A percentile compares a stretch with the other conserved stretches of the same genome.
Conservation (phyloP, 2,888 invertebrate species). For the Heteromurus nitidus region DNA sequence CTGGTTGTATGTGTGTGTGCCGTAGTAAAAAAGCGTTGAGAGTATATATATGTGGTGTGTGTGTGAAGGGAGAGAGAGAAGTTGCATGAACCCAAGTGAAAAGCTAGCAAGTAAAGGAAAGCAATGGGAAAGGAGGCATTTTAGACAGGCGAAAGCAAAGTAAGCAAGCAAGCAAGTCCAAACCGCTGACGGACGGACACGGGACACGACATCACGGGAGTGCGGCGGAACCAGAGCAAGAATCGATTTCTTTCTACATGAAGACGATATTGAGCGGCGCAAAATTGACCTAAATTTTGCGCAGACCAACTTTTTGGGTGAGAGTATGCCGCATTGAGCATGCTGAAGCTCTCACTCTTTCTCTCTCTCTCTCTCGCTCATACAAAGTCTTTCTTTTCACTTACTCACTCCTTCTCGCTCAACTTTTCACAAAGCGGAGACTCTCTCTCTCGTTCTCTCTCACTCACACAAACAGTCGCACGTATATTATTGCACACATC, state of each 20-base stretch:
- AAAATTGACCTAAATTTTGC: conserved; percentile 73
- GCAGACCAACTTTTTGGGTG: conserved; percentile 69
- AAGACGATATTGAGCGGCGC: conserved; percentile 74
- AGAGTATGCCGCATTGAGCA: conserved; percentile 69
- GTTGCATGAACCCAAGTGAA: conserved; percentile 41
- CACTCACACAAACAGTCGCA: conserved; percentile 16
- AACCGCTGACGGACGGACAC: conserved; percentile 48
- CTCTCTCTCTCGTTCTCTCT: too few species aligned
- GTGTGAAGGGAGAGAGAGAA: conserved; percentile 11
- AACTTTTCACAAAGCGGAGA: conserved; percentile 35
- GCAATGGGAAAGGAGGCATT: too few species aligned
- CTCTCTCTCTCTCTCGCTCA: conserved; percentile 22
- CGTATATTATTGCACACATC: conserved; percentile 37
- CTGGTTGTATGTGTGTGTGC: not conserved
- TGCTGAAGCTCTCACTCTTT: conserved; percentile 24
- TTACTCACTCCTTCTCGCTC: conserved; percentile 13
- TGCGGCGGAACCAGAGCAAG: conserved; percentile 66
- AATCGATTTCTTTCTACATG: conserved; percentile 74
- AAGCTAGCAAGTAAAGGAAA: conserved; percentile 19
- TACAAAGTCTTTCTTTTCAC: conserved; percentile 26
- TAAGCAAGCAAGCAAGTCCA: conserved; percentile 29
- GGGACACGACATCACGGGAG: conserved; percentile 56
- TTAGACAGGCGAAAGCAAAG: conserved; percentile 17
- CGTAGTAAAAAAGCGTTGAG: not conserved
- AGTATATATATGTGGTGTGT: not conserved